These are phyloP conservation scores for Melanotaenia nigrans DNA, from an alignment of 2,797 vertebrate species.

Conservation along the genomic window DNA sequence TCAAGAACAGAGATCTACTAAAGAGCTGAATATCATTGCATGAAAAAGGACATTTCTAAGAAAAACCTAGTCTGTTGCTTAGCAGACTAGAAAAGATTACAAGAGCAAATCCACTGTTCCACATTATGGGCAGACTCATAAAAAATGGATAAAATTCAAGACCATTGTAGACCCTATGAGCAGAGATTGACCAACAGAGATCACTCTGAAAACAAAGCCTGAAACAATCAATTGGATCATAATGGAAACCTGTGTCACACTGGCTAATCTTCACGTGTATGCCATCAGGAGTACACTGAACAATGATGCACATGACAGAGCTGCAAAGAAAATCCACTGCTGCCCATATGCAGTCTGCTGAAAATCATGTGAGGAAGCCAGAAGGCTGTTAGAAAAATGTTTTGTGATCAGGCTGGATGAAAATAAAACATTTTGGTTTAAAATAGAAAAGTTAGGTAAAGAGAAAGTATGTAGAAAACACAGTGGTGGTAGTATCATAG, in stretches of 20 bases:
- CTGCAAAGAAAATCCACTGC: neutral
- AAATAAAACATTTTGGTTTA: too few relatives aligned
- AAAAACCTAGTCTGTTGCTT: neutral
- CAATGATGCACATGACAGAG: neutral
- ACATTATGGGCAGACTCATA: neutral
- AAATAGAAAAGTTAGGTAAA: neutral
- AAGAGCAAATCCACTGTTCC: neutral
- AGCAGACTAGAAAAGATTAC: neutral
- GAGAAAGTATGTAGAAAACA: neutral
- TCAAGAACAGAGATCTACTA: neutral
- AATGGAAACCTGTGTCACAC: neutral
- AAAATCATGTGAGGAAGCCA: neutral
- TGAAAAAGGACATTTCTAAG: neutral
- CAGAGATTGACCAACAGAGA: neutral
- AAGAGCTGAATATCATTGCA: neutral
- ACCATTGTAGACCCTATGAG: neutral
- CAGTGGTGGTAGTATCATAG: neutral
- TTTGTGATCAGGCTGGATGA: too few relatives aligned
- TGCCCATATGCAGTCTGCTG: neutral
- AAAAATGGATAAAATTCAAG: neutral
- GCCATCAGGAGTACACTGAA: neutral
- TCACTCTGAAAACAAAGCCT: neutral
- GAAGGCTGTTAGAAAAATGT: neutral
- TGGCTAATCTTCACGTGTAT: neutral
- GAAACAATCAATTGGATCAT: neutral